A percentile compares a stretch with the other conserved stretches of the same genome.
Conservation (phyloP, 2,888 invertebrate genomes). For the Netelia inedita region DNA sequence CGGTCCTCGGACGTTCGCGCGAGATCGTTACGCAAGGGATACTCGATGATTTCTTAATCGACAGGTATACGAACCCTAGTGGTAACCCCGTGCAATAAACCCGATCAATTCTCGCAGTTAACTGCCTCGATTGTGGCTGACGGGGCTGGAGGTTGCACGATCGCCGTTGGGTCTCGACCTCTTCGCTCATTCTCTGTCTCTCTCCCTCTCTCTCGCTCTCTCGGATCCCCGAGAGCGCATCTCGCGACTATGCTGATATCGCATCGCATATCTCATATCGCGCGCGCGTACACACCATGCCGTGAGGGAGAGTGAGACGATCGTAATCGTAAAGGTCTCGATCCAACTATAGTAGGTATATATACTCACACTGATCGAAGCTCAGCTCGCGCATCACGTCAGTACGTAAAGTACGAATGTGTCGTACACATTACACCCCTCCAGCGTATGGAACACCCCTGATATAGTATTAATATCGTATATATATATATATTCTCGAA, state of each 20-base stretch:
- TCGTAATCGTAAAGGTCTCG: conserved; percentile 66
- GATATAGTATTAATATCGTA: conserved; percentile 5
- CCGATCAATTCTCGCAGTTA: conserved; percentile 65
- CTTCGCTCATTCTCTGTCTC: conserved; percentile 38
- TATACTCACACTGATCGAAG: conserved; percentile 59
- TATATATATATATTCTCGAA: conserved; percentile 25
- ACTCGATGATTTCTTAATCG: conserved; percentile 64
- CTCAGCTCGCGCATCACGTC: conserved; percentile 45
- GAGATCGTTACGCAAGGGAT: conserved; percentile 48
- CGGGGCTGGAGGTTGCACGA: conserved; percentile 57
- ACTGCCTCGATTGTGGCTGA: conserved; percentile 60
- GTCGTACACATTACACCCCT: conserved; percentile 10
- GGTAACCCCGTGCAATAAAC: conserved; percentile 56
- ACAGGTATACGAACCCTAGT: conserved; percentile 37
- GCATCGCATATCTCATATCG: conserved; percentile 65
- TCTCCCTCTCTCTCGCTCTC: conserved; percentile 3
- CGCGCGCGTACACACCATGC: conserved; percentile 14
- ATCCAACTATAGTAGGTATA: conserved; percentile 45
- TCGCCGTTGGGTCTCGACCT: conserved; percentile 57
- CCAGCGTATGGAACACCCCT: conserved; percentile 16
- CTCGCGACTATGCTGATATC: conserved; percentile 63
- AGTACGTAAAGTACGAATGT: conserved; percentile 13
- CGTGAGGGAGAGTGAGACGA: conserved; percentile 22
- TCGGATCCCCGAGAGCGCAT: conserved; percentile 39
- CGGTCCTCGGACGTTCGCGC: background rate